These are phyloP conservation scores for Syngnathus typhle DNA, from an alignment of 2,113 vertebrate genomes.

Conservation along the genomic window DNA sequence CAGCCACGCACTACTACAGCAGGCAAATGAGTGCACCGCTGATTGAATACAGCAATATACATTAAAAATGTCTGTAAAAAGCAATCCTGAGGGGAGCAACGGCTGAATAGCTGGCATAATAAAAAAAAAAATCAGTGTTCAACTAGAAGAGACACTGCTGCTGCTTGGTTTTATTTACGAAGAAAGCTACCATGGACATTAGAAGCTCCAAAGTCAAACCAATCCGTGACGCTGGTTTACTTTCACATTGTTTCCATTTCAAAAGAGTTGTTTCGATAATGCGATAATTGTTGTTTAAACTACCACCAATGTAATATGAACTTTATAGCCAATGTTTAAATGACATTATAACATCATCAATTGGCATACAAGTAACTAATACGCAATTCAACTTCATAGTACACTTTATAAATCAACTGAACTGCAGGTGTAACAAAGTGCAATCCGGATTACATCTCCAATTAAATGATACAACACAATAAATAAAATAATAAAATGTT, in stretches of 20 bases:
- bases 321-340: no score
- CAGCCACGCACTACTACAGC: background rate
- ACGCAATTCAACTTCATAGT: no score
- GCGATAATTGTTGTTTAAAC: no score
- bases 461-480: background rate
- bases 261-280: no score
- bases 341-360: no score
- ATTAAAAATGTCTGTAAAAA: slow-evolving; percentile 5
- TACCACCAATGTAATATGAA: no score
- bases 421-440: no score
- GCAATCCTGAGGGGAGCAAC: slow-evolving; percentile 1
- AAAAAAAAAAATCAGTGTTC: background rate
- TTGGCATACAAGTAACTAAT: no score
- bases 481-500: no score
- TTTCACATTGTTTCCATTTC: no score
- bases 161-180: background rate
- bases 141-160: background rate
- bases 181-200: background rate
- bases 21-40: background rate
- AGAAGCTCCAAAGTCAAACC: background rate
- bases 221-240: no score
- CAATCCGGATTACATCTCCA: background rate
- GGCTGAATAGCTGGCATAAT: background rate
- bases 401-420: no score
- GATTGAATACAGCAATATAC: slow-evolving; percentile 1